Conservation (phyloP, 2,888 invertebrate species). For the Leptarthrus brevirostris region DNA sequence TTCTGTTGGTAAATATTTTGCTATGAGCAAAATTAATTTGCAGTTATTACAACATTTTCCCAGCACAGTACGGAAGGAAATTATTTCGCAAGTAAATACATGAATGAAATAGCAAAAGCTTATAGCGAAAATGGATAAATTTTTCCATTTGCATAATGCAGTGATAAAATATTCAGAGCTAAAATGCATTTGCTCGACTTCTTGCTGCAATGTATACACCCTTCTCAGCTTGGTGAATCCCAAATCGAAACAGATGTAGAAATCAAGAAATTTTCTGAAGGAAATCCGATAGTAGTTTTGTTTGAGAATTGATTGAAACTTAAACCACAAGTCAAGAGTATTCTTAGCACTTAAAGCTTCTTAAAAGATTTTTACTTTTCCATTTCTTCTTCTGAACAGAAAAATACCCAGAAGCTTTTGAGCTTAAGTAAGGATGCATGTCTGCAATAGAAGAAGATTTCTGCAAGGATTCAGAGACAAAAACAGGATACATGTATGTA, state of each 20-base stretch:
- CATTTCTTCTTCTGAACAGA: slow-evolving; percentile 8
- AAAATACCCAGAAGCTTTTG: slow-evolving; percentile 18
- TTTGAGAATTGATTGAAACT: slow-evolving; percentile 43
- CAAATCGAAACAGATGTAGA: slow-evolving; percentile 29
- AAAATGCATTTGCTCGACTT: slow-evolving; percentile 8
- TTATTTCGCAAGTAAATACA: too few relatives aligned
- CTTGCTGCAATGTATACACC: slow-evolving; percentile 4
- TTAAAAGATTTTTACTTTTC: slow-evolving; percentile 26
- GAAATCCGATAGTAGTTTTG: slow-evolving; percentile 39
- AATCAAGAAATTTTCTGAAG: slow-evolving; percentile 34
- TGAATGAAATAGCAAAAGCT: too few relatives aligned
- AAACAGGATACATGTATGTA: too few relatives aligned
- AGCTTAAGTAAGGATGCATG: slow-evolving; percentile 41
- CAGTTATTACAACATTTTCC: too few relatives aligned
- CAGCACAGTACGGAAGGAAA: too few relatives aligned
- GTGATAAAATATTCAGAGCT: slow-evolving; percentile 36
- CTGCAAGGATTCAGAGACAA: neutral
- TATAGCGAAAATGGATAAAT: too few relatives aligned
- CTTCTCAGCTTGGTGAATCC: neutral
- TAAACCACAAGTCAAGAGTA: slow-evolving; percentile 40
- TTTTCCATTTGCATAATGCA: slow-evolving; percentile 17
- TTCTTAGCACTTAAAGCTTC: slow-evolving; percentile 43
- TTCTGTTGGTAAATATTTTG: too few relatives aligned
- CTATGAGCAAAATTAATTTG: too few relatives aligned
- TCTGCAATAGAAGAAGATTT: slow-evolving; percentile 14